Conservation (phyloP, 2,888 invertebrate species). For the Prosapia bicincta region DNA sequence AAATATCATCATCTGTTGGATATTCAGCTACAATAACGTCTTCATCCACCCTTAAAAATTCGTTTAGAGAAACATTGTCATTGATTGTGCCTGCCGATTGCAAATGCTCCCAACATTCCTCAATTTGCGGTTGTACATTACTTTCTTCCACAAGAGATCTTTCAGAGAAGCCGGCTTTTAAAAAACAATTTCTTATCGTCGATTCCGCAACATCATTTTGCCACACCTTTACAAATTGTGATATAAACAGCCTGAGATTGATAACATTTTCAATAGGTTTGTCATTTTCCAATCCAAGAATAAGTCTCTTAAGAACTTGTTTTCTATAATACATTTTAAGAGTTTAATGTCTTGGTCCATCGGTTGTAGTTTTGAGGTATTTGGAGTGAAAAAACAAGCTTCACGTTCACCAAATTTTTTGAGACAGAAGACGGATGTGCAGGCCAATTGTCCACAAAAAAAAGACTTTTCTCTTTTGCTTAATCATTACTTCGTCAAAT, state of each 20-base stretch:
- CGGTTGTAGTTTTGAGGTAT: constrained; percentile 3
- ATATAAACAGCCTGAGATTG: not conserved
- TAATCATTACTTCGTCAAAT: constrained; percentile 3
- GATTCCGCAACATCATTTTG: constrained; percentile 38
- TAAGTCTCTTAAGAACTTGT: not conserved
- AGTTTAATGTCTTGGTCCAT: constrained; percentile 6
- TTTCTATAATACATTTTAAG: constrained; percentile 10
- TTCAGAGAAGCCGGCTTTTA: constrained; percentile 5
- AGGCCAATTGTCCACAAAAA: constrained; percentile 4
- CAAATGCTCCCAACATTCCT: no score
- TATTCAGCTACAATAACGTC: no score
- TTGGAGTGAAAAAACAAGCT: not conserved
- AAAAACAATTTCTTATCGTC: constrained; percentile 37
- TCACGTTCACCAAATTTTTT: not conserved
- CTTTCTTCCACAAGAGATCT: not conserved
- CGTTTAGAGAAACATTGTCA: no score
- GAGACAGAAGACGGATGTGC: no score
- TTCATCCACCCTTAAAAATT: no score
- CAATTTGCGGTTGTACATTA: no score
- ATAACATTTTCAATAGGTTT: not conserved
- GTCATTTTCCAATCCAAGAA: not conserved
- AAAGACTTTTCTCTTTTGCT: not conserved
- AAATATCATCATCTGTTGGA: no score
- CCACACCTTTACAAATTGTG: constrained; percentile 4
- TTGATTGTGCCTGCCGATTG: no score